These are phyloP conservation scores for Anoplophora glabripennis DNA, from an alignment of 1,140 invertebrate genomes.

Conservation along the genomic window DNA sequence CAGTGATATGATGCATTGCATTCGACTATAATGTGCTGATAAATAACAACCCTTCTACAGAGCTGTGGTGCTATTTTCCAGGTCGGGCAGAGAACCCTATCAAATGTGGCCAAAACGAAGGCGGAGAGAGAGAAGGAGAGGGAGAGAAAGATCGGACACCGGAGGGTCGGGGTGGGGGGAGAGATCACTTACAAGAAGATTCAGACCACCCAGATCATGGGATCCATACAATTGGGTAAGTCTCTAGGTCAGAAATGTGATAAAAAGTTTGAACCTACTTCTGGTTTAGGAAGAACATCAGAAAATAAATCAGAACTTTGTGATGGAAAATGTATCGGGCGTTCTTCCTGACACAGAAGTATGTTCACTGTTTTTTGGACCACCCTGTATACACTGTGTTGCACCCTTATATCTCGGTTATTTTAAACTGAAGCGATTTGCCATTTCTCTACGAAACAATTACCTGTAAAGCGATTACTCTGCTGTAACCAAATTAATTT, in stretches of 20 bases:
- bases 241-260: background rate
- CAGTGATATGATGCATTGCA: background rate
- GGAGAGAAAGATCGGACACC: constrained; percentile 91
- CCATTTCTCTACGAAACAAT: too few relatives aligned
- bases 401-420: too few relatives aligned
- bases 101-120: constrained; percentile 41
- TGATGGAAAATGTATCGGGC: too few relatives aligned
- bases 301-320: too few relatives aligned
- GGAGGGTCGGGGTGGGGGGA: constrained; percentile 89
- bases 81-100: constrained; percentile 30
- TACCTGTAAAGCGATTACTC: too few relatives aligned
- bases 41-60: background rate
- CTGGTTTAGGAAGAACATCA: too few relatives aligned
- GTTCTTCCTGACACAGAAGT: too few relatives aligned
- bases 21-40: background rate
- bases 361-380: too few relatives aligned
- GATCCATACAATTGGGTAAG: constrained; percentile 94
- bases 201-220: constrained; percentile 96
- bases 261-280: too few relatives aligned
- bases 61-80: constrained; percentile 15
- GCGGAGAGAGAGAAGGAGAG: constrained; percentile 58
- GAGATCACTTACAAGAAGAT: constrained; percentile 99
- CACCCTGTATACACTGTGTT: too few relatives aligned
- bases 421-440: too few relatives aligned
- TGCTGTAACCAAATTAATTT: too few relatives aligned